Evolutionary conservation across 2,888 invertebrate genomes (phyloP), one percentile per base, ranked within the genome.

Genomic region (Mycogona germanica): DNA sequence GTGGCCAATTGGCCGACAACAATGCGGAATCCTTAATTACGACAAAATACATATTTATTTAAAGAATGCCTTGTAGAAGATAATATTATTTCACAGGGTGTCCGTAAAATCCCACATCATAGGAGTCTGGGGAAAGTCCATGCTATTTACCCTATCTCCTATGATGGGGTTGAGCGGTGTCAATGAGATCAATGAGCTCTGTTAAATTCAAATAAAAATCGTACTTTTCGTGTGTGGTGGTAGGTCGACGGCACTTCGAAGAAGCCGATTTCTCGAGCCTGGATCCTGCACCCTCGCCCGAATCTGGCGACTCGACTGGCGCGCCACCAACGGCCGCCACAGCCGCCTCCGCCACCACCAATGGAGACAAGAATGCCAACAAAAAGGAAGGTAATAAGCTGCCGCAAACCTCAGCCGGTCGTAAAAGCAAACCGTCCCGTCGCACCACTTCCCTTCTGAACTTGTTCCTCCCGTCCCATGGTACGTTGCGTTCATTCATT

Each of bases 381-480:
- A 82, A 81, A 70, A 62, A 60, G 60, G 61, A 81, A 73, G 76
- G 76, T 74, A 76, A 76, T 72, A 62, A 67, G 60, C 63, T 65
- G 60, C 62, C 65, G 51, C 53, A 53, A 53, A 21, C 61, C 55
- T 58, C 60, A 57, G 45, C 61, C 35, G 58, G 58, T 58, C 62
- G 62, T 59, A 61, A 65, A 67, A 67, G 68, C 72, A 85, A 85
- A 77, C 80, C 84, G 71, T 87, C 87, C 72, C 84, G 88, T 74
- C 84, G 89, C 76, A 87, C 89, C 72, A 88, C 88, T 72, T 91
- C 89, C 73, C 82, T 91, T 73, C 80, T 91, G 74, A 89, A 91
- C 80, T 81, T 91, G 76, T 91, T 91, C 79, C 87, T 88, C 75
- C 88, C 87, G 77, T 87, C 88, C 76, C 88, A 87, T 81, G 88